These are phyloP conservation scores for Microplitis manilae DNA, from an alignment of 2,888 invertebrate species.

Conservation along the genomic window DNA sequence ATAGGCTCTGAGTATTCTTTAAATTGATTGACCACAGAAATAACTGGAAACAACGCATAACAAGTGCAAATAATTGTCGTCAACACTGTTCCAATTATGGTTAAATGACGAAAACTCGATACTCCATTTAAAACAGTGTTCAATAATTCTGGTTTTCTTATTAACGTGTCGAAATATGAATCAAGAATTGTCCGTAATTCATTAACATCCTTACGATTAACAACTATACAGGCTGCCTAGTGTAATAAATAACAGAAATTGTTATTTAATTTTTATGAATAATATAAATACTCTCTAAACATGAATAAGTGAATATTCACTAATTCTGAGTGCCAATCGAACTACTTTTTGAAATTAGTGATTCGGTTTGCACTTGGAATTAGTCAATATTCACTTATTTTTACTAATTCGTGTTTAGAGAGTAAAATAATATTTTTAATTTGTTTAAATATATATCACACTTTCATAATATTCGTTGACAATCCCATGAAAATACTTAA, in stretches of 20 bases:
- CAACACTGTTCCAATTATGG: background rate
- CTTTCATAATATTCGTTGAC: background rate
- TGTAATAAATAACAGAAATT: background rate
- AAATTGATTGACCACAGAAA: constrained; percentile 30
- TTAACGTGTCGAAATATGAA: constrained; percentile 21
- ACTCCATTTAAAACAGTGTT: background rate
- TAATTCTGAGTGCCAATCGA: no score
- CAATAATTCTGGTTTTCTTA: constrained; percentile 11
- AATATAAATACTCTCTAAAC: background rate
- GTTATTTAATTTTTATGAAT: background rate
- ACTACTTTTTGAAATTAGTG: no score
- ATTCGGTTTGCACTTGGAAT: no score
- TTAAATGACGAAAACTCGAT: background rate
- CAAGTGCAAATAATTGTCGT: background rate
- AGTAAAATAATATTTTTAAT: background rate
- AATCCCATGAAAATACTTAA: constrained; percentile 17
- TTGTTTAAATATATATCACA: background rate
- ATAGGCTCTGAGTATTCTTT: constrained; percentile 21
- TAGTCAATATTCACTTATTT: no score
- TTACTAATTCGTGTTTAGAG: no score
- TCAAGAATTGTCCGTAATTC: constrained; percentile 27
- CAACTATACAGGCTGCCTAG: constrained; percentile 12
- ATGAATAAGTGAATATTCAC: no score
- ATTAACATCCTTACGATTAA: constrained; percentile 20
- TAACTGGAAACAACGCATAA: constrained; percentile 10